Evolutionary conservation across 2,888 invertebrate species (phyloP), one percentile per base, ranked within the genome.

Genomic region (Agrotis clavis): DNA sequence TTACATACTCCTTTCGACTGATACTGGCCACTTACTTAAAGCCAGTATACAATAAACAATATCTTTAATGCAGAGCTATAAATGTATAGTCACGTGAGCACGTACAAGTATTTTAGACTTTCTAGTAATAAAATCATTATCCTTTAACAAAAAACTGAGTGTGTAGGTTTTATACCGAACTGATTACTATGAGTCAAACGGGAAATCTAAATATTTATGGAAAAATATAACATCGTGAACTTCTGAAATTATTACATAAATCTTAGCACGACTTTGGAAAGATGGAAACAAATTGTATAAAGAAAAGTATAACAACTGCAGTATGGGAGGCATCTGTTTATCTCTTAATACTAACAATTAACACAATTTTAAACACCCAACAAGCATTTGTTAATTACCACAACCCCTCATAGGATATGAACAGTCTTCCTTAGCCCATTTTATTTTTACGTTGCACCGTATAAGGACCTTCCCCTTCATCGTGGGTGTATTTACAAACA

Each of bases 191-290:
- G 21, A 14, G 5, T 50, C 41, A 41, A 50, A 45, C 9, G 70
- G 48, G 19, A 70, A 70, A 50, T 18, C 48, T 48, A 47, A 66
- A 21, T 14, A 5, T 21, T n/a, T 0, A 4, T 45, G 5, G 47
- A 56, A 48, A 56, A 35, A 4, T 53, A 21, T 7, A 5, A 16
- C 45, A 64, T 25, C 67, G 47, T 14, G 2, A 66, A 41, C 11
- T 41, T 41, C 41, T 41, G 41, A 45, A 18, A 30, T 59, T 11
- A 67, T 68, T 54, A 30, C 50, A 16, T 11, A 25, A 16, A 41
- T n/a, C 16, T 9, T 3, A 14, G 14, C 56, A 56, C 21, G 67
- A 56, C 41, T 69, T 45, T 54, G 13, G n/a, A 21, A 64, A 41
- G 25, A 53, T 51, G 11, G 5, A 35, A 16, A 4, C 11, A 45